A percentile compares a stretch with the other conserved stretches of the same genome.
Conservation (phyloP, 2,113 vertebrate genomes). For the Phalacrocorax aristotelis region DNA sequence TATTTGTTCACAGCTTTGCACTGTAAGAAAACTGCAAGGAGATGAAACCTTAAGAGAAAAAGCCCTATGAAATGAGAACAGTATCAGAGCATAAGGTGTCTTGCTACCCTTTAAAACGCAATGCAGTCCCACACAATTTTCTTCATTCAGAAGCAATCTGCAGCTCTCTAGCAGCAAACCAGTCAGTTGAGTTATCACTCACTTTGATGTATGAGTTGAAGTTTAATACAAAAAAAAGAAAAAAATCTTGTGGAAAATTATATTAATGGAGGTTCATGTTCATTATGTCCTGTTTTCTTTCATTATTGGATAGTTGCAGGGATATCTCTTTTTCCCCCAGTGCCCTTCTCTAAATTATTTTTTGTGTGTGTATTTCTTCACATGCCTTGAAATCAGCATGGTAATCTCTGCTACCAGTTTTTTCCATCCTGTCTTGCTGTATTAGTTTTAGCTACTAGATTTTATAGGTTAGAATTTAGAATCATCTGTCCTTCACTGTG, state of each 20-base stretch:
- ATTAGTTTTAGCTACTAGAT: neutral
- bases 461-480: neutral
- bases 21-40: neutral
- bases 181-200: neutral
- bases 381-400: neutral
- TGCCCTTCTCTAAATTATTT: neutral
- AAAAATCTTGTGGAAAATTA: neutral
- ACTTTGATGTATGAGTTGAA: neutral
- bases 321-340: neutral
- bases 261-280: neutral
- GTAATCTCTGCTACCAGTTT: neutral
- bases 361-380: neutral
- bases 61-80: neutral
- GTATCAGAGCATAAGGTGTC: neutral
- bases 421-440: neutral
- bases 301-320: neutral
- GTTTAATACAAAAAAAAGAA: neutral
- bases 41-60: neutral
- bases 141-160: neutral
- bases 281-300: neutral
- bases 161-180: neutral
- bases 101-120: neutral
- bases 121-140: neutral
- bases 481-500: neutral
- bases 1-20: slow-evolving; percentile 24